A percentile compares a stretch with the other conserved stretches of the same genome.
Conservation (phyloP, 2,797 vertebrate genomes). For the Oreochromis grahami region DNA sequence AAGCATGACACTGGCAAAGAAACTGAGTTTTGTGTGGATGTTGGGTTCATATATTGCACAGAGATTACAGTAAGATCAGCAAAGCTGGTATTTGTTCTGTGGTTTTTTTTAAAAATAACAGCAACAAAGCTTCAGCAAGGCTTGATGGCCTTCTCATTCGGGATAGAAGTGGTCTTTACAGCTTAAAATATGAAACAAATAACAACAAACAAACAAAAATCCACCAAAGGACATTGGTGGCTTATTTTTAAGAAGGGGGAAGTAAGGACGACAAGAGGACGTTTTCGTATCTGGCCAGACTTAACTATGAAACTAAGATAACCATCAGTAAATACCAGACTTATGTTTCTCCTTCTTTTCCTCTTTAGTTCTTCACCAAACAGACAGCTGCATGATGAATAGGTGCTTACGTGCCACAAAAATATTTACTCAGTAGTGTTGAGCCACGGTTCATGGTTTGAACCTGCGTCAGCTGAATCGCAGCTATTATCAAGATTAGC, state of each 20-base stretch:
- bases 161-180: background rate
- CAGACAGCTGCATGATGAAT: background rate
- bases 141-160: background rate
- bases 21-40: background rate
- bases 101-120: background rate
- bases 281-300: background rate
- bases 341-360: background rate
- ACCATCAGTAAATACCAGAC: constrained; percentile 3
- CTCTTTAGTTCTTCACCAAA: background rate
- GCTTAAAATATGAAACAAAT: background rate
- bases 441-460: background rate
- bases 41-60: background rate
- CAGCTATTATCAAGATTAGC: background rate
- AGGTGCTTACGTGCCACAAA: background rate
- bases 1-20: background rate
- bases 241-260: background rate
- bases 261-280: background rate
- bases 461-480: background rate
- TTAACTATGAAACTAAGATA: constrained; percentile 6
- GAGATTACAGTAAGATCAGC: background rate
- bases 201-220: background rate
- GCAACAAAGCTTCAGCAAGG: background rate
- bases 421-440: background rate
- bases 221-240: background rate
- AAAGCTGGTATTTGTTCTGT: background rate